These are phyloP conservation scores for Byasa hedistus DNA, from an alignment of 2,888 invertebrate species.

Conservation along the genomic window DNA sequence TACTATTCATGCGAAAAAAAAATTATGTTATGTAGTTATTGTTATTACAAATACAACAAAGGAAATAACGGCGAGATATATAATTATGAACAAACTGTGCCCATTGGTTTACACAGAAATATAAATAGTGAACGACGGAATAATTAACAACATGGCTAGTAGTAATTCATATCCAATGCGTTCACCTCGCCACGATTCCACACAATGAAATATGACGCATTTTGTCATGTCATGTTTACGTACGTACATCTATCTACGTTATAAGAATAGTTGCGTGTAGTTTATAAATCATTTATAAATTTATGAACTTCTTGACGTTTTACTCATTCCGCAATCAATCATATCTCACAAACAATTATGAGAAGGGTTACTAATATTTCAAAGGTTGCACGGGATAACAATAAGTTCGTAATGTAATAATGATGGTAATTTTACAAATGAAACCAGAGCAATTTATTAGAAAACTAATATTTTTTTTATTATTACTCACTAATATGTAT, in stretches of 20 bases:
- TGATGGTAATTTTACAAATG: too few relatives aligned
- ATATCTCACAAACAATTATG: too few relatives aligned
- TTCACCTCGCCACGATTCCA: constrained; percentile 22
- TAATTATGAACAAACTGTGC: constrained; percentile 14
- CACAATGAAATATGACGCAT: constrained; percentile 29
- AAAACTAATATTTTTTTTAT: too few relatives aligned
- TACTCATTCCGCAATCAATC: not conserved
- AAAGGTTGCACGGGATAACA: too few relatives aligned
- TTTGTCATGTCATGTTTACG: constrained; percentile 30
- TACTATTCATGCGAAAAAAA: too few relatives aligned
- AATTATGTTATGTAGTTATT: too few relatives aligned
- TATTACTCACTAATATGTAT: too few relatives aligned
- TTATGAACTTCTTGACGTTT: not conserved
- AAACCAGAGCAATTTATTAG: too few relatives aligned
- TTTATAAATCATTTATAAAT: constrained; percentile 4
- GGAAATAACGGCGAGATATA: constrained; percentile 5
- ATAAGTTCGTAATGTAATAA: too few relatives aligned
- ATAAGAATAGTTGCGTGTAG: constrained; percentile 16
- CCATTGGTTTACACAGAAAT: constrained; percentile 13
- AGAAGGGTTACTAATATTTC: too few relatives aligned
- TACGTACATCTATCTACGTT: constrained; percentile 15
- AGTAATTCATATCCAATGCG: constrained; percentile 28
- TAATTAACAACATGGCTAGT: constrained; percentile 25
- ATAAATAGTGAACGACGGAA: constrained; percentile 24
- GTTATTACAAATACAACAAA: too few relatives aligned